phyloP scores from a whole-genome alignment of 2,888 invertebrate species.

The Campoplex capitator region DNA sequence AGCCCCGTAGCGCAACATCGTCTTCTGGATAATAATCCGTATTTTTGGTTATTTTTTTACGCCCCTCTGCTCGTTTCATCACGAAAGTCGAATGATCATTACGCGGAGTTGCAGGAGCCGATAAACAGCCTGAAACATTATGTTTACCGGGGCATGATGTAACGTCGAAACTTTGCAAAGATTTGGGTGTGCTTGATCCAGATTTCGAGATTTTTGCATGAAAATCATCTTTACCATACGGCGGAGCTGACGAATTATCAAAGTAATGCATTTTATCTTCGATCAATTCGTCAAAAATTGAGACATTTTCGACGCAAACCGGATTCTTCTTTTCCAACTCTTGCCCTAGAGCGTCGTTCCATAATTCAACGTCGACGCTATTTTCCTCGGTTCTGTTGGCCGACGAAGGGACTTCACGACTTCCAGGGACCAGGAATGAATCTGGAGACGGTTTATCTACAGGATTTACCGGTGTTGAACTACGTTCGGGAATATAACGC shows the following conservation, averaged over 20 bases:
- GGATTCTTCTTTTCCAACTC: constrained; percentile 78
- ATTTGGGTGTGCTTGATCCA: constrained; percentile 40
- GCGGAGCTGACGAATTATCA: background rate
- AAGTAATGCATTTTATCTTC: constrained; percentile 40
- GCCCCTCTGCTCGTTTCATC: background rate
- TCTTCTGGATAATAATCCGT: constrained; percentile 49
- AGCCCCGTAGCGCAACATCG: constrained; percentile 35
- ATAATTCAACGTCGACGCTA: constrained; percentile 76
- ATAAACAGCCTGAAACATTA: constrained; percentile 8
- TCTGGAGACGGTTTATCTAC: constrained; percentile 4
- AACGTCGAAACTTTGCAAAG: constrained; percentile 18
- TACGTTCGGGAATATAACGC: constrained; percentile 75
- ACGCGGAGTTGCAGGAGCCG: constrained; percentile 48
- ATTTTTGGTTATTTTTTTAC: constrained; percentile 20
- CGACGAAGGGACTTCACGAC: constrained; percentile 29
- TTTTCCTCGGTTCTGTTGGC: constrained; percentile 45
- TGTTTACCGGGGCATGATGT: background rate
- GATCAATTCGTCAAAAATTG: constrained; percentile 64
- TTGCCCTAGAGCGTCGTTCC: constrained; percentile 80
- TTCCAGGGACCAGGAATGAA: constrained; percentile 17
- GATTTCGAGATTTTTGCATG: constrained; percentile 56
- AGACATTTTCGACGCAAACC: constrained; percentile 68
- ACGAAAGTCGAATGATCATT: background rate
- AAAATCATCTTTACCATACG: constrained; percentile 69
- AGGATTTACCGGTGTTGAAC: constrained; percentile 46